These are phyloP conservation scores for Fragum whitleyi DNA, from an alignment of 2,888 invertebrate genomes.

Conservation along the genomic window DNA sequence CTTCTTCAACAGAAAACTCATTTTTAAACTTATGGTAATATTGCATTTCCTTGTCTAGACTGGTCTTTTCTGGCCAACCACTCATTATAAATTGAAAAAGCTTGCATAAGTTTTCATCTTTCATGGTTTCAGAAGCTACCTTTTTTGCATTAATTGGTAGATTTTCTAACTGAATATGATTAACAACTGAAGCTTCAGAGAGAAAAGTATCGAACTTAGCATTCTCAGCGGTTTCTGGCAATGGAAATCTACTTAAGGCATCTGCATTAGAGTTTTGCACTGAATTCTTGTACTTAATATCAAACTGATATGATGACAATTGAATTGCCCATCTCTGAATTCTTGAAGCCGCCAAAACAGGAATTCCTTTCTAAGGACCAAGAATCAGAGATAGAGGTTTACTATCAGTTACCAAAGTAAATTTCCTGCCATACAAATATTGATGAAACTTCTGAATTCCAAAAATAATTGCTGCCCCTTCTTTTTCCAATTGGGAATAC, in stretches of 20 bases:
- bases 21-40: not conserved
- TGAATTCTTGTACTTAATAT: too few relatives aligned
- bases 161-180: not conserved
- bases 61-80: not conserved
- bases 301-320: too few relatives aligned
- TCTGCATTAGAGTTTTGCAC: too few relatives aligned
- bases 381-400: not conserved
- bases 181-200: too few relatives aligned
- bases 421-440: not conserved
- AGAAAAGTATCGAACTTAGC: too few relatives aligned
- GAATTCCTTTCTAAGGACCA: not conserved
- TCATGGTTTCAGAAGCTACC: not conserved
- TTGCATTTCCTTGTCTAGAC: not conserved
- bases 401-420: not conserved
- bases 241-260: too few relatives aligned
- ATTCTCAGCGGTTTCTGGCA: too few relatives aligned
- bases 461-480: not conserved
- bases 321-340: too few relatives aligned
- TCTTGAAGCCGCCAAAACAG: too few relatives aligned
- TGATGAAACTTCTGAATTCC: constrained; percentile 1
- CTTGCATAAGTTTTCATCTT: not conserved
- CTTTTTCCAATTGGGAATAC: not conserved
- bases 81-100: not conserved
- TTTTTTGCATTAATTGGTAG: not conserved
- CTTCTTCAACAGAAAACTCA: not conserved